Percentiles rank a stretch among this genome's conserved stretches.
These are phyloP conservation scores for Shinisaurus crocodilurus DNA, from an alignment of 2,113 vertebrate genomes.

Conservation along the genomic window DNA sequence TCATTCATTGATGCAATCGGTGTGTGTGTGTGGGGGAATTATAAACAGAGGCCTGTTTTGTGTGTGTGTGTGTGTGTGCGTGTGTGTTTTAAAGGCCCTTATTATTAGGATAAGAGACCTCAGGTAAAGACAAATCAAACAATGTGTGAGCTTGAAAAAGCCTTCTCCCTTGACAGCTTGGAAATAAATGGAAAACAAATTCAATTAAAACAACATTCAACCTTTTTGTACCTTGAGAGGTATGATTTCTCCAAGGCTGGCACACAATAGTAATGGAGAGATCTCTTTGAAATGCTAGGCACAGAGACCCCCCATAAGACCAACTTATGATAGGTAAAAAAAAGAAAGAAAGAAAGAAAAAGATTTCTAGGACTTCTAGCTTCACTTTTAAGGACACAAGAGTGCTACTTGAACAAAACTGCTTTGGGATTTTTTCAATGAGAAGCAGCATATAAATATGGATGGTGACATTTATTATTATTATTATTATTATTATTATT, in stretches of 20 bases:
- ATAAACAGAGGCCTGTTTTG: conserved; percentile 35
- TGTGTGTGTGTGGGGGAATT: too few relatives aligned
- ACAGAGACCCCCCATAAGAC: conserved; percentile 47
- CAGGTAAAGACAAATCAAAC: conserved; percentile 80
- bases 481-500: too few relatives aligned
- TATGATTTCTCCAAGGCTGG: conserved; percentile 68
- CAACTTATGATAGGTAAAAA: conserved; percentile 39
- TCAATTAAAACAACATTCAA: conserved; percentile 84
- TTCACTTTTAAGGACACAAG: background rate
- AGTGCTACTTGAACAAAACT: background rate
- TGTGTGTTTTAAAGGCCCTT: conserved; percentile 72
- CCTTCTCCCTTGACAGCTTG: conserved; percentile 75
- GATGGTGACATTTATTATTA: too few relatives aligned
- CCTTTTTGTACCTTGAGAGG: conserved; percentile 74
- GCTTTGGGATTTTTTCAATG: too few relatives aligned
- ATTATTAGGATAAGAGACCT: conserved; percentile 79
- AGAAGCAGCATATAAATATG: too few relatives aligned
- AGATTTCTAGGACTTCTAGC: background rate
- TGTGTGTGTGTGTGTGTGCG: conserved; percentile 34
- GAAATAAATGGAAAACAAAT: conserved; percentile 85
- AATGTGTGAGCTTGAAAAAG: conserved; percentile 69
- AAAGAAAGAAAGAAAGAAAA: background rate
- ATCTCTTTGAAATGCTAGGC: conserved; percentile 57
- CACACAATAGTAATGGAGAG: conserved; percentile 45
- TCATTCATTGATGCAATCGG: conserved; percentile 71